Conservation (phyloP, 2,888 invertebrate species). For the Venusia cambrica region DNA sequence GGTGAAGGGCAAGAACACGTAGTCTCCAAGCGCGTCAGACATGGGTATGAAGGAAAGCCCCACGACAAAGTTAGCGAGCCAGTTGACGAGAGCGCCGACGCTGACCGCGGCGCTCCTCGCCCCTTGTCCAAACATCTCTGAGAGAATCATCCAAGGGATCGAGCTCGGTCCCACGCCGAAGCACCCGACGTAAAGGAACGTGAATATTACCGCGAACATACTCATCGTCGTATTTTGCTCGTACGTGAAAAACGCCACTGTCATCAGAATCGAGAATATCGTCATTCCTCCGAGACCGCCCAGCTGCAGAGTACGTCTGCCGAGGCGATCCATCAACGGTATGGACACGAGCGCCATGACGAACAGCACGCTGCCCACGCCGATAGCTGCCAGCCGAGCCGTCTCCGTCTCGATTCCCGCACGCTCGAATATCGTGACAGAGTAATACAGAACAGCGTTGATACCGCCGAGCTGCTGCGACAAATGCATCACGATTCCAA, state of each 20-base stretch:
- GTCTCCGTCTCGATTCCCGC: conserved; percentile 81
- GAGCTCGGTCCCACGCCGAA: conserved; percentile 77
- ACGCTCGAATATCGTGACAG: conserved; percentile 82
- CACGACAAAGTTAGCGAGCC: conserved; percentile 78
- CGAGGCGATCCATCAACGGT: conserved; percentile 87
- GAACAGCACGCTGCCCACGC: conserved; percentile 86
- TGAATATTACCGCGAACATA: conserved; percentile 71
- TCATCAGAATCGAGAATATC: conserved; percentile 86
- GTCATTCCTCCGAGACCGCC: conserved; percentile 87
- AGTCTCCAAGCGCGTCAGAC: conserved; percentile 56
- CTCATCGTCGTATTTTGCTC: conserved; percentile 66
- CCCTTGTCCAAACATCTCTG: conserved; percentile 74
- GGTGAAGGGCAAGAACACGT: conserved; percentile 72
- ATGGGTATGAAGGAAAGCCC: conserved; percentile 68
- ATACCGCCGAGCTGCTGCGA: conserved; percentile 77
- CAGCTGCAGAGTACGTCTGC: conserved; percentile 85
- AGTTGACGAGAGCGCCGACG: conserved; percentile 73
- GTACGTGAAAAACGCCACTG: conserved; percentile 74
- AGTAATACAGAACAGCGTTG: conserved; percentile 86
- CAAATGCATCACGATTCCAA: conserved; percentile 75
- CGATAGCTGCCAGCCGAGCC: conserved; percentile 86
- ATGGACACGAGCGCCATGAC: conserved; percentile 88
- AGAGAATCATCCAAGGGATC: conserved; percentile 78
- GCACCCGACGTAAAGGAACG: conserved; percentile 71
- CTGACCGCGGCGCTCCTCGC: conserved; percentile 74